Evolutionary conservation across 2,113 vertebrate species (phyloP).

Genomic region (Tapirus terrestris): DNA sequence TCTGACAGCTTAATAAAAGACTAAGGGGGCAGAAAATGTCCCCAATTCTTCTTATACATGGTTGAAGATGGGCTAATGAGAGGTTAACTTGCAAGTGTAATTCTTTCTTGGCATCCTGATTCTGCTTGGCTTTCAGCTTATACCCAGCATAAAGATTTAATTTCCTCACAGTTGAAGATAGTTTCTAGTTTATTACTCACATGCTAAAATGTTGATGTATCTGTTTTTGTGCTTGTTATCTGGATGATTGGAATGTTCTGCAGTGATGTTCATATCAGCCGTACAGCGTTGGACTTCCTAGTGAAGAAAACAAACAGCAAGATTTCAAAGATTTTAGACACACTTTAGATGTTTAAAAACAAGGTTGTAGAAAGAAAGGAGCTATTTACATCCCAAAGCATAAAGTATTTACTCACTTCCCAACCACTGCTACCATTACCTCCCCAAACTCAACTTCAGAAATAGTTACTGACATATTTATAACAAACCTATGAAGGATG

Average conservation of each 20-base stretch:
- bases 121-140: neutral
- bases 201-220: slow-evolving; percentile 99
- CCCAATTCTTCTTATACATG: neutral
- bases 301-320: slow-evolving; percentile 59
- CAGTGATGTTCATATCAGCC: slow-evolving; percentile 97
- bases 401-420: neutral
- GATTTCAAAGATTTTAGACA: slow-evolving; percentile 2
- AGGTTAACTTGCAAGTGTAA: neutral
- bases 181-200: slow-evolving; percentile 88
- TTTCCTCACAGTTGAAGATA: neutral
- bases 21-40: neutral
- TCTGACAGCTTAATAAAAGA: neutral
- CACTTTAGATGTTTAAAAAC: neutral
- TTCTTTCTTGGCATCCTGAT: neutral
- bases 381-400: neutral
- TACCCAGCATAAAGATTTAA: neutral
- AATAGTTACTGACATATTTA: neutral
- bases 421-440: neutral
- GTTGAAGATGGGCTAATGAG: neutral
- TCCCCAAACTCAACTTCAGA: neutral
- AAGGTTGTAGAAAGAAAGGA: neutral
- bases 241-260: slow-evolving; percentile 98
- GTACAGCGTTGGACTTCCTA: slow-evolving; percentile 98
- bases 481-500: neutral
- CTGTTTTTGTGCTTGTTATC: slow-evolving; percentile 99